These are phyloP conservation scores for Mechanitis mazaeus DNA, from an alignment of 2,888 invertebrate genomes.

Conservation along the genomic window DNA sequence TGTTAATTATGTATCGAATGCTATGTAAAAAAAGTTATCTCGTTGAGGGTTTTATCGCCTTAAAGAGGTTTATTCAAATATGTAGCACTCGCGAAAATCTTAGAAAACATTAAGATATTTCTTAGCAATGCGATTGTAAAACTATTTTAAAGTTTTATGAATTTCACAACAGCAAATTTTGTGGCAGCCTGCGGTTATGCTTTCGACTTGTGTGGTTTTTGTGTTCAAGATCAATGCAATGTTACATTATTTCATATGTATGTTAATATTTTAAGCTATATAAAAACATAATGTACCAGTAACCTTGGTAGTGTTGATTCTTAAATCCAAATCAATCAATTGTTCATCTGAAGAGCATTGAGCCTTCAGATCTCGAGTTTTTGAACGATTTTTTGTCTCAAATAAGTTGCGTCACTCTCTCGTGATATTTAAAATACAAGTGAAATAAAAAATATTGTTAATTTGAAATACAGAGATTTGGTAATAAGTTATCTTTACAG, in stretches of 20 bases:
- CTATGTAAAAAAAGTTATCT: too few species aligned
- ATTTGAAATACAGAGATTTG: too few species aligned
- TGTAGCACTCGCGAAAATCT: too few species aligned
- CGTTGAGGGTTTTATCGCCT: too few species aligned
- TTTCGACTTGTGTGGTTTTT: conserved; percentile 17
- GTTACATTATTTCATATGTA: background rate
- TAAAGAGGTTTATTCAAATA: too few species aligned
- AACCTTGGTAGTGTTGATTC: background rate
- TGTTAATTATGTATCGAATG: too few species aligned
- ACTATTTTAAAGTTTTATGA: background rate
- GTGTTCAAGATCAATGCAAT: conserved; percentile 20
- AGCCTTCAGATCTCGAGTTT: conserved; percentile 23
- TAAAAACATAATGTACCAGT: background rate
- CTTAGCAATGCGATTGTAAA: too few species aligned
- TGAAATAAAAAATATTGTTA: too few species aligned
- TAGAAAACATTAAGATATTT: too few species aligned
- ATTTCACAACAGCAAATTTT: conserved; percentile 24
- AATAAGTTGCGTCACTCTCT: conserved; percentile 23
- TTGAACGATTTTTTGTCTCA: conserved; percentile 14
- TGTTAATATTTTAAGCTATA: background rate
- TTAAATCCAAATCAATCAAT: conserved; percentile 24
- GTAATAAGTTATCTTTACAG: too few species aligned
- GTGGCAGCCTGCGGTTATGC: conserved; percentile 25
- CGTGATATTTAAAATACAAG: background rate
- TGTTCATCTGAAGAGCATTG: conserved; percentile 19